Percentiles rank a stretch among this genome's conserved stretches.
phyloP scores from a whole-genome alignment of 2,888 invertebrate species.

The Exephanes ischioxanthus region DNA sequence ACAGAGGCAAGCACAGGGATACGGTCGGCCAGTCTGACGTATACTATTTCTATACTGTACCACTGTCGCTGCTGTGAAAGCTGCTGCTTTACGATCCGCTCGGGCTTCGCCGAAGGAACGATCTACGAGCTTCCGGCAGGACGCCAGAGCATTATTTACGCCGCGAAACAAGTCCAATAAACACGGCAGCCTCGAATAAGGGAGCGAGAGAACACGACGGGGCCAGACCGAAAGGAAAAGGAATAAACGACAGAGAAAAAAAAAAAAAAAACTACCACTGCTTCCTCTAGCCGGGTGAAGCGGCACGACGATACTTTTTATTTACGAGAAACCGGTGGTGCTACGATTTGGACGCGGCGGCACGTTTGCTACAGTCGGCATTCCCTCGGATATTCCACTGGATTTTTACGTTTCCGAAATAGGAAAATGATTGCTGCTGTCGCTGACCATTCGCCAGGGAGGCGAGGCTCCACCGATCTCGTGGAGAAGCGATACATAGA shows the following conservation, averaged over 20 bases:
- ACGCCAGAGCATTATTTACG: slow-evolving; percentile 78
- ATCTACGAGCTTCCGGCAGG: slow-evolving; percentile 75
- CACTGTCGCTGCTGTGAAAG: slow-evolving; percentile 62
- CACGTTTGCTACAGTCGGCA: slow-evolving; percentile 29
- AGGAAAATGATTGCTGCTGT: slow-evolving; percentile 39
- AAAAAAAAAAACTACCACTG: slow-evolving; percentile 66
- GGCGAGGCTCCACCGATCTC: neutral
- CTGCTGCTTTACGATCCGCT: slow-evolving; percentile 75
- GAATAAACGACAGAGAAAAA: slow-evolving; percentile 29
- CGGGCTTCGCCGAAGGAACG: slow-evolving; percentile 75
- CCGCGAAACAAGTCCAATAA: slow-evolving; percentile 79
- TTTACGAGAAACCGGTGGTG: slow-evolving; percentile 69
- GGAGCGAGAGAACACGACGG: slow-evolving; percentile 38
- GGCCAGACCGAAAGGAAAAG: slow-evolving; percentile 38
- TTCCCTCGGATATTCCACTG: slow-evolving; percentile 43
- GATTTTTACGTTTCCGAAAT: slow-evolving; percentile 53
- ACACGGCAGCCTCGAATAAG: slow-evolving; percentile 69
- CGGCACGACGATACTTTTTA: slow-evolving; percentile 74
- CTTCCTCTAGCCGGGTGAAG: slow-evolving; percentile 51
- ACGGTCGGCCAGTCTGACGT: slow-evolving; percentile 71
- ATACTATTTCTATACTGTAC: slow-evolving; percentile 29
- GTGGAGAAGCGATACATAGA: neutral
- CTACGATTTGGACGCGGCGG: slow-evolving; percentile 27
- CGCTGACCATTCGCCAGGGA: slow-evolving; percentile 4
- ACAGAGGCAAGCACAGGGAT: slow-evolving; percentile 60